Evolutionary conservation across 2,888 invertebrate genomes (phyloP), one percentile per base, ranked within the genome.

Genomic region (Mactromeris polynyma): DNA sequence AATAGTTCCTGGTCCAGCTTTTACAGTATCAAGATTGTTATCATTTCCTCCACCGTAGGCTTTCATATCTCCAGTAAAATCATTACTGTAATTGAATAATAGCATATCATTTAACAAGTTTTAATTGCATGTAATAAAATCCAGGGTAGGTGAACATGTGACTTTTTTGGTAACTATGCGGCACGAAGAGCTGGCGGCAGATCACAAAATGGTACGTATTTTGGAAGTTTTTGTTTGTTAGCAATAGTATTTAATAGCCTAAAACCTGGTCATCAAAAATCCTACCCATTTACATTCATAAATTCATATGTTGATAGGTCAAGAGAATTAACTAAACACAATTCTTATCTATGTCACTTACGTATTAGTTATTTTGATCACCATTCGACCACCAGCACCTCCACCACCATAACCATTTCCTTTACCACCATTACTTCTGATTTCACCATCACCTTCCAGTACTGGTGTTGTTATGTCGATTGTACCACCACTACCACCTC

Each of bases 1-100:
- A 36, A 95, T 90, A 33, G 95, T 94, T 36, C 95, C 95, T 11
- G 95, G 93, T 33, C 95, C 95, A 80, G 94, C 95, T 81, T 93
- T 94, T n/a, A 94, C 89, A 21, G 93, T 92, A n/a, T 87, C 85
- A 11, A 90, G 58, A 38, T 92, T 88, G 33, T 91, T 81, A 46
- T 89, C 92, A 83, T 93, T 94, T 6, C 94, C 94, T 11, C 90
- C 93, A n/a, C 95, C 95, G 85, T 92, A 94, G 4, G 95, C 94
- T 26, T 91, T 93, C 58, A 95, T 84, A 14, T 83, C 51, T 31
- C 95, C 95, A 86, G 87, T 69, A 83, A 94, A 95, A 7, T 83
- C 54, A 81, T 91, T 93, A 14, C 94, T 94, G 81, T 14, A 78
- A 78, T 46, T 4, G 7, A 42, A 42, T 9, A 42, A 42, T 9